Conservation (phyloP, 1,140 invertebrate genomes). For the Cryptotermes secundus region DNA sequence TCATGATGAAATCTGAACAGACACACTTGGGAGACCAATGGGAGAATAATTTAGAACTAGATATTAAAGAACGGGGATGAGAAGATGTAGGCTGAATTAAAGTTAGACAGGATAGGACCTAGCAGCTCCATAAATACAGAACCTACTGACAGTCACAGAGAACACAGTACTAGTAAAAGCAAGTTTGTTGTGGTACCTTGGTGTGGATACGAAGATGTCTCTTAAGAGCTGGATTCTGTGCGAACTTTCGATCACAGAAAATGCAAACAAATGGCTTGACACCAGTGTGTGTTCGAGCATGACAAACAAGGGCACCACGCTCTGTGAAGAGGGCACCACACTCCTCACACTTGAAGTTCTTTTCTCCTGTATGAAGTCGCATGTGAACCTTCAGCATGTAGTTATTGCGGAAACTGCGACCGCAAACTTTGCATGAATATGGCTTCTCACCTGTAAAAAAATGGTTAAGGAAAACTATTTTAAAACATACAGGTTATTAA, state of each 20-base stretch:
- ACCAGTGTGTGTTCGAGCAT: neutral
- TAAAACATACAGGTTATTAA: too few species aligned
- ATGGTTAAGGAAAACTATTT: too few species aligned
- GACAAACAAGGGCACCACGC: neutral
- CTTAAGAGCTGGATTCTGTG: neutral
- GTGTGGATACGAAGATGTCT: neutral
- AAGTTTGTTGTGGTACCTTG: too few species aligned
- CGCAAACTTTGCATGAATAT: slow-evolving; percentile 25
- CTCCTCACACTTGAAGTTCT: slow-evolving; percentile 40
- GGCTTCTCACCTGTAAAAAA: neutral
- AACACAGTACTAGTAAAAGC: too few species aligned
- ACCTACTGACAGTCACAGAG: too few species aligned
- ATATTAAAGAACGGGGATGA: too few species aligned
- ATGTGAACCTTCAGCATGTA: slow-evolving; percentile 41
- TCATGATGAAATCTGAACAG: too few species aligned
- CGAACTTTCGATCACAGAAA: neutral
- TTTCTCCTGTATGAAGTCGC: slow-evolving; percentile 38
- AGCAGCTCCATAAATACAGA: too few species aligned
- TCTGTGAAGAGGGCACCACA: slow-evolving; percentile 18
- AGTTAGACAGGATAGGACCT: too few species aligned
- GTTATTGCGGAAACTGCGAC: slow-evolving; percentile 28
- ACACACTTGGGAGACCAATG: too few species aligned
- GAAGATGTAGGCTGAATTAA: too few species aligned
- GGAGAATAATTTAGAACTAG: too few species aligned
- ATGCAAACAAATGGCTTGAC: neutral